Conservation (phyloP, 1,140 invertebrate genomes). For the Ruditapes philippinarum region DNA sequence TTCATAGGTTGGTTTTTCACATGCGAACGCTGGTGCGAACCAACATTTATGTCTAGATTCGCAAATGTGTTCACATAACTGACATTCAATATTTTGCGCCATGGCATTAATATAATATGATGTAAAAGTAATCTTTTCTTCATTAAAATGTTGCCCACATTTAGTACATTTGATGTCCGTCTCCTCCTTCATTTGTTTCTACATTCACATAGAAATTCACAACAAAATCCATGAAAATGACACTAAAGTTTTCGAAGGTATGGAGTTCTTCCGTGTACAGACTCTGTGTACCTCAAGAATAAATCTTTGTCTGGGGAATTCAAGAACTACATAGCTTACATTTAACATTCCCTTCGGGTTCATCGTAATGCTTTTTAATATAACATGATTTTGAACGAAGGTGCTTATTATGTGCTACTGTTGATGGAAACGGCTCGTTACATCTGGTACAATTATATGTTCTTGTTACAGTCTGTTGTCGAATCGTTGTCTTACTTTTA, state of each 20-base stretch:
- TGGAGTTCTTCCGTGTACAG: background rate
- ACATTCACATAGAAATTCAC: background rate
- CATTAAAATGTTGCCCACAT: background rate
- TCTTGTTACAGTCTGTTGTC: background rate
- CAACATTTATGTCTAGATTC: background rate
- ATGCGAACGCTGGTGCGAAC: background rate
- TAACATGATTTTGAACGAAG: background rate
- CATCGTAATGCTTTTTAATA: background rate
- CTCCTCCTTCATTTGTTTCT: background rate
- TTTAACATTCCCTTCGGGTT: too few species aligned
- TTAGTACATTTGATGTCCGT: background rate
- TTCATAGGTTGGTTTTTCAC: background rate
- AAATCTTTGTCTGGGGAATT: background rate
- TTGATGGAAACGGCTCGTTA: slow-evolving; percentile 2
- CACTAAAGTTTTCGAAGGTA: background rate
- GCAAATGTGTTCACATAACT: background rate
- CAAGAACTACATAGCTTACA: background rate
- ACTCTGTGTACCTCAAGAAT: background rate
- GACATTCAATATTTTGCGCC: background rate
- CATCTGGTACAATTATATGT: background rate
- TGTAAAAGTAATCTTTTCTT: background rate
- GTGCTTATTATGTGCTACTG: slow-evolving; percentile 23
- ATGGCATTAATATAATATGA: slow-evolving; percentile 13
- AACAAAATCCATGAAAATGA: background rate
- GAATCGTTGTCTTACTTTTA: background rate